Conservation (phyloP, 2,888 invertebrate species). For the Limnephilus marmoratus region DNA sequence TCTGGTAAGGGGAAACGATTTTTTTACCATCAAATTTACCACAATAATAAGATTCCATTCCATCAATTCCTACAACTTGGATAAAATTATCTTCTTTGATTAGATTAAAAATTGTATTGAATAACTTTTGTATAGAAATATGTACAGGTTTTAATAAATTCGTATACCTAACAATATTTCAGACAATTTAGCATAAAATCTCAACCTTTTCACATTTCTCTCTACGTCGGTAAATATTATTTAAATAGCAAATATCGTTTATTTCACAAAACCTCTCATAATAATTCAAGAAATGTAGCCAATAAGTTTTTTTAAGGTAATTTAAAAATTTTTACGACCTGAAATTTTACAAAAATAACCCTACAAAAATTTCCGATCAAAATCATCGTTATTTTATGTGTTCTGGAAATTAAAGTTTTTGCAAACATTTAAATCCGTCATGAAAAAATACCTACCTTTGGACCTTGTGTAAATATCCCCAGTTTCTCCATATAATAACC, state of each 20-base stretch:
- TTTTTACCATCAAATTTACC: background rate
- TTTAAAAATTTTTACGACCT: background rate
- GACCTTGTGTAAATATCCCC: too few species aligned
- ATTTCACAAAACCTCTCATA: background rate
- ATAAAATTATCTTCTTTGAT: background rate
- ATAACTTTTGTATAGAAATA: background rate
- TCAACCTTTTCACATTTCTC: too few species aligned
- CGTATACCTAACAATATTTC: background rate
- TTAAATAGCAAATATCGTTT: background rate
- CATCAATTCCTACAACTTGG: background rate
- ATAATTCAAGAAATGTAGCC: too few species aligned
- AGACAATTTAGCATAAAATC: too few species aligned
- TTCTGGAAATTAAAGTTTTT: too few species aligned
- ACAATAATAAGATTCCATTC: background rate
- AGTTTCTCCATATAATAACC: too few species aligned
- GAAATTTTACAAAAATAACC: background rate
- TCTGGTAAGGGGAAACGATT: background rate
- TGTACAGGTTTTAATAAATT: background rate
- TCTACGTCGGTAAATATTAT: background rate
- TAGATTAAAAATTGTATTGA: background rate
- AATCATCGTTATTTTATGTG: too few species aligned
- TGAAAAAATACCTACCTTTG: too few species aligned
- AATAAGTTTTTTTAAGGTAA: background rate
- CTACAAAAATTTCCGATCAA: too few species aligned
- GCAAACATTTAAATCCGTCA: too few species aligned